Evolutionary conservation across 2,113 vertebrate species (phyloP).

Genomic region (Gulo gulo): DNA sequence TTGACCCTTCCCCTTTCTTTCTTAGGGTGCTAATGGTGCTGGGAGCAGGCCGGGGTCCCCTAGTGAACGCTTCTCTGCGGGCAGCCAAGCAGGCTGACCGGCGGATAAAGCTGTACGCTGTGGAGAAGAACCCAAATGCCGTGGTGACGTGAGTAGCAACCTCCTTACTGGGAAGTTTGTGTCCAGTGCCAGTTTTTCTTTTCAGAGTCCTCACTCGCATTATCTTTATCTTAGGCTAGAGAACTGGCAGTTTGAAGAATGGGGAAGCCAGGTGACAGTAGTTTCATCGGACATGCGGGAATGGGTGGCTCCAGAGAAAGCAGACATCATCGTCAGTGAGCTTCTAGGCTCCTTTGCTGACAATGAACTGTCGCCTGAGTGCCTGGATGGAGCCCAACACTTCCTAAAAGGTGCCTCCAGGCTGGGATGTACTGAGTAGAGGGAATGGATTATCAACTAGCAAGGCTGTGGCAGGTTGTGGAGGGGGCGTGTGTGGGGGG

Average conservation of each 20-base stretch:
- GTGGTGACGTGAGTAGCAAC: constrained; percentile 90
- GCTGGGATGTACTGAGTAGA: background rate
- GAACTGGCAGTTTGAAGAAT: constrained; percentile 95
- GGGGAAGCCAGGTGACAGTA: constrained; percentile 94
- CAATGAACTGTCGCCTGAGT: constrained; percentile 94
- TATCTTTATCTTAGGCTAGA: constrained; percentile 84
- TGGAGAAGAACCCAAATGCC: constrained; percentile 95
- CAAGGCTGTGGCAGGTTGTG: background rate
- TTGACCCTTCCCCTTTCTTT: background rate
- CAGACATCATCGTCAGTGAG: constrained; percentile 94
- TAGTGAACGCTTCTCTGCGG: constrained; percentile 92
- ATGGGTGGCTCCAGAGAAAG: constrained; percentile 93
- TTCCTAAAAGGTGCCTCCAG: constrained; percentile 89
- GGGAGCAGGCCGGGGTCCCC: constrained; percentile 91
- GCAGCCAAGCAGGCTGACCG: constrained; percentile 91
- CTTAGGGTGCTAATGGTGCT: constrained; percentile 93
- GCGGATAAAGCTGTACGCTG: constrained; percentile 90
- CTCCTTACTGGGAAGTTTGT: background rate
- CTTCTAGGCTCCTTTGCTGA: constrained; percentile 94
- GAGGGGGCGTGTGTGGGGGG: background rate
- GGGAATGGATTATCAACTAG: background rate
- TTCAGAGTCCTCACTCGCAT: background rate
- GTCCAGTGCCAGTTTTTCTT: background rate
- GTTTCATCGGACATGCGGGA: constrained; percentile 94
- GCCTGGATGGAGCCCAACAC: constrained; percentile 93